These are phyloP conservation scores for Clinocottus analis DNA, from an alignment of 2,113 vertebrate species.

Conservation along the genomic window DNA sequence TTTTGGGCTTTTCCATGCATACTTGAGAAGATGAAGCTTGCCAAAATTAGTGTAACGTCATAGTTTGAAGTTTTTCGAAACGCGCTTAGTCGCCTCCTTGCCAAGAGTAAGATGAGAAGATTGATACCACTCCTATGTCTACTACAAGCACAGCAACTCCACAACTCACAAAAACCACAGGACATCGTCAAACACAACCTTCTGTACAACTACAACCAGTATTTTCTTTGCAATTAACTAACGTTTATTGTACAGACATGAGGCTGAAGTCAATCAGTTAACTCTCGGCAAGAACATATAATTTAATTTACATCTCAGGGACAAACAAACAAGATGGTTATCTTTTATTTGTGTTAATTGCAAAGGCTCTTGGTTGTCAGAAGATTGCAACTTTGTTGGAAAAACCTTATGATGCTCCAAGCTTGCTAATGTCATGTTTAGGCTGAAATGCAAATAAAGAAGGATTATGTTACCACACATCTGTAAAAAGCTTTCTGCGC, in stretches of 20 bases:
- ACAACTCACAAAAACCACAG: neutral
- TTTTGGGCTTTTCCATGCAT: neutral
- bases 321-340: neutral
- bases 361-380: neutral
- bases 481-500: slow-evolving; percentile 62
- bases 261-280: neutral
- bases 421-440: slow-evolving; percentile 56
- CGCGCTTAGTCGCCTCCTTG: neutral
- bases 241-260: neutral
- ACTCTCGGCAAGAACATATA: neutral
- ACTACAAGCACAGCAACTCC: neutral
- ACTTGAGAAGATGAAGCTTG: neutral
- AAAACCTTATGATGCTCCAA: slow-evolving; percentile 24
- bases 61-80: neutral
- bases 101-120: neutral
- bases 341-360: neutral
- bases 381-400: neutral
- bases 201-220: neutral
- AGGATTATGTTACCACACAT: slow-evolving; percentile 69
- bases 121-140: neutral
- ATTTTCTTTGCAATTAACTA: neutral
- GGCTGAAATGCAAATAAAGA: slow-evolving; percentile 64
- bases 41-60: neutral
- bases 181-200: neutral
- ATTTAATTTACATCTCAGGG: neutral